phyloP scores from a whole-genome alignment of 2,797 vertebrate species.

The Cuculus canorus region DNA sequence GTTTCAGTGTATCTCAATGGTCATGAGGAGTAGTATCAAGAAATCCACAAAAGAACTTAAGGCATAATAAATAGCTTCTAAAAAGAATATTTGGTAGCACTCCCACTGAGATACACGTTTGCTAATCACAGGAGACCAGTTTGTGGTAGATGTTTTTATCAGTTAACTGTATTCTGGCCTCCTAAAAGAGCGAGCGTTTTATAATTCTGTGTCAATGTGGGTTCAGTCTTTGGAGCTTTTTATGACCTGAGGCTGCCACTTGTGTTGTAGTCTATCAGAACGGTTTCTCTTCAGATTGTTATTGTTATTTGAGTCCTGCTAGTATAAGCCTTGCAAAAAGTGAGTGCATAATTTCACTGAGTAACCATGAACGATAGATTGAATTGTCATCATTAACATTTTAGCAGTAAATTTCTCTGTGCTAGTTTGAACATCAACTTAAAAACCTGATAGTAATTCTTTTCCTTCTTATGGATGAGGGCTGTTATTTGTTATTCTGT shows the following conservation, averaged over 20 bases:
- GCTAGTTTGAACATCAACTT: conserved; percentile 31
- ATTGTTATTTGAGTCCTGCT: not conserved
- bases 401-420: conserved; percentile 22
- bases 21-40: not conserved
- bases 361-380: not conserved
- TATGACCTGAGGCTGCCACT: not conserved
- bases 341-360: not conserved
- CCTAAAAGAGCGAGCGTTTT: not conserved
- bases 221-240: not conserved
- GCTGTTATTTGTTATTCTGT: not conserved
- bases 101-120: not conserved
- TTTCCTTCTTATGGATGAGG: not conserved
- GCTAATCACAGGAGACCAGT: not conserved
- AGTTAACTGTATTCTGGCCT: not conserved
- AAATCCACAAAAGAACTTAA: not conserved
- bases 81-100: not conserved
- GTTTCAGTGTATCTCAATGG: not conserved
- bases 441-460: not conserved
- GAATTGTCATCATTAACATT: conserved; percentile 25
- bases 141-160: not conserved
- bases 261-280: not conserved
- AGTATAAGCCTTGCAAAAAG: not conserved
- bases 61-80: not conserved
- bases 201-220: not conserved
- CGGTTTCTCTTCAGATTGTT: not conserved